Evolutionary conservation across 1,140 invertebrate species (phyloP).

Genomic region (Atta cephalotes): DNA sequence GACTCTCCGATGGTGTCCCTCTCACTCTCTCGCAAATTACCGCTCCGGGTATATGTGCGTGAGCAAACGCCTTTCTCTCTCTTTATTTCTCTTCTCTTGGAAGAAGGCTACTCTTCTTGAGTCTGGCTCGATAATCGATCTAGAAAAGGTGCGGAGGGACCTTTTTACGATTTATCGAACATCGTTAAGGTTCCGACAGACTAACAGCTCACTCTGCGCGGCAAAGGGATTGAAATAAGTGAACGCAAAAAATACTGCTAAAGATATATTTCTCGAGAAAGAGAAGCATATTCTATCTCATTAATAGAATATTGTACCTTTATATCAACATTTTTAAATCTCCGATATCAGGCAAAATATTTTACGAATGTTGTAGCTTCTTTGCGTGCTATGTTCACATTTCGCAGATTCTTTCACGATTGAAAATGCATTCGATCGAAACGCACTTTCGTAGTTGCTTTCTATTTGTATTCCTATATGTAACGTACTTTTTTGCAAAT

Average conservation of each 20-base stretch:
- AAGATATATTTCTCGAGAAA: background rate
- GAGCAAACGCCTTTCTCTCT: slow-evolving; percentile 51
- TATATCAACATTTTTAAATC: background rate
- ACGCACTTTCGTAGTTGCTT: slow-evolving; percentile 13
- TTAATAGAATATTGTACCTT: slow-evolving; percentile 4
- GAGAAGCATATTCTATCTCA: background rate
- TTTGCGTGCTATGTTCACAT: background rate
- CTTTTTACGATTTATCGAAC: slow-evolving; percentile 69
- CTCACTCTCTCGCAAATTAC: background rate
- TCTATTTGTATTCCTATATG: slow-evolving; percentile 5
- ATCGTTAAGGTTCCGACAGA: slow-evolving; percentile 26
- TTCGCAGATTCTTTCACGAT: slow-evolving; percentile 1
- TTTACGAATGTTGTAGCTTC: background rate
- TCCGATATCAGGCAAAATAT: background rate
- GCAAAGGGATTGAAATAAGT: background rate
- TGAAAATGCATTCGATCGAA: background rate
- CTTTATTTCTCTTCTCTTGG: background rate
- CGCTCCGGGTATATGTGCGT: background rate
- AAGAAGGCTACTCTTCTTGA: slow-evolving; percentile 13
- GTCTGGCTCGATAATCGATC: slow-evolving; percentile 64
- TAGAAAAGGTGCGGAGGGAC: slow-evolving; percentile 47
- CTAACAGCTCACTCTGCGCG: slow-evolving; percentile 45
- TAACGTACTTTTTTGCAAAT: slow-evolving; percentile 5
- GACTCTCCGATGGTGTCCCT: slow-evolving; percentile 29
- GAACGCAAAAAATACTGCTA: slow-evolving; percentile 36